These are phyloP conservation scores for Tenebrosternarchus preto DNA, from an alignment of 2,113 vertebrate species.

Conservation along the genomic window DNA sequence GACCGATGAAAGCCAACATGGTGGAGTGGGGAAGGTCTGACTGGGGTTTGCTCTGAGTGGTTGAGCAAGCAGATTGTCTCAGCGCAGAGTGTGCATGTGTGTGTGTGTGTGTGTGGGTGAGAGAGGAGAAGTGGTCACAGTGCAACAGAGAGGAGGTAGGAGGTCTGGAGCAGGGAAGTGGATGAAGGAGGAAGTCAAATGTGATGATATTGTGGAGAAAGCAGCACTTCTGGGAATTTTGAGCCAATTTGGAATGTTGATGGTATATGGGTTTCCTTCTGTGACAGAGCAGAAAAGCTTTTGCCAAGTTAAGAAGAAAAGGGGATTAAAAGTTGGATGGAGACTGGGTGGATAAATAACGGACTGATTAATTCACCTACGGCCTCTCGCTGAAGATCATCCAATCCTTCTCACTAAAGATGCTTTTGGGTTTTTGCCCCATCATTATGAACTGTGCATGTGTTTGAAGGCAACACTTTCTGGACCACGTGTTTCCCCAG, in stretches of 20 bases:
- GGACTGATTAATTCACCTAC: not conserved
- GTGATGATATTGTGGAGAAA: constrained; percentile 40
- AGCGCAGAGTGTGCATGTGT: constrained; percentile 58
- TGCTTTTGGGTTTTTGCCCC: too few species aligned
- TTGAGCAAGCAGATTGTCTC: constrained; percentile 73
- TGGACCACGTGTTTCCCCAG: not conserved
- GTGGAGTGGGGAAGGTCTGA: constrained; percentile 38
- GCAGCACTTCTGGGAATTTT: constrained; percentile 68
- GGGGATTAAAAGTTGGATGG: constrained; percentile 26
- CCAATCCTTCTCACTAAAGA: too few species aligned
- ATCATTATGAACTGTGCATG: too few species aligned
- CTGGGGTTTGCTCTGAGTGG: constrained; percentile 64
- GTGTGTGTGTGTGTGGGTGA: constrained; percentile 57
- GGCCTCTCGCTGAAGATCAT: too few species aligned
- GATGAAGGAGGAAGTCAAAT: constrained; percentile 61
- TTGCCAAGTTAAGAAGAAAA: constrained; percentile 2
- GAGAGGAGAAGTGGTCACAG: constrained; percentile 44
- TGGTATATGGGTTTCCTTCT: constrained; percentile 61
- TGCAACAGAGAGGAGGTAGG: constrained; percentile 54
- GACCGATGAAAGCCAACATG: not conserved
- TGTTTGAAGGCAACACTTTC: not conserved
- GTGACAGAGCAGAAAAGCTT: constrained; percentile 30
- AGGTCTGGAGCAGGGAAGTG: constrained; percentile 52
- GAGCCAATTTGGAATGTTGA: constrained; percentile 66
- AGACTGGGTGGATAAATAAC: not conserved